phyloP scores from a whole-genome alignment of 53 echinoderm and acorn worm genomes.

The Astropecten irregularis region DNA sequence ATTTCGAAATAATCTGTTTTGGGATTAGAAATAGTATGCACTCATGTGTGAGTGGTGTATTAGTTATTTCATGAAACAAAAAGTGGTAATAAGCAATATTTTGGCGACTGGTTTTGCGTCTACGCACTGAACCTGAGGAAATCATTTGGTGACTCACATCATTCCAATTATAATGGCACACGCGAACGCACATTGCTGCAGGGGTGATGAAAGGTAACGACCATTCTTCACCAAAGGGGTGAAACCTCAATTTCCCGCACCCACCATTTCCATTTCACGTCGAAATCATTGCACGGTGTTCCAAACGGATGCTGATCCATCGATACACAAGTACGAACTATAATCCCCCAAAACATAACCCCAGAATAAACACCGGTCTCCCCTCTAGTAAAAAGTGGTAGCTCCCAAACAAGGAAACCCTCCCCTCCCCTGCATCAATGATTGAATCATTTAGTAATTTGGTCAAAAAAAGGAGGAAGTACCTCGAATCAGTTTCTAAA shows the following conservation, averaged over 20 bases:
- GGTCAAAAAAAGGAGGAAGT: constrained; percentile 34
- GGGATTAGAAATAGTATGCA: too few species aligned
- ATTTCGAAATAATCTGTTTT: too few species aligned
- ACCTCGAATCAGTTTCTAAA: background rate
- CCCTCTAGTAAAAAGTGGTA: constrained; percentile 16
- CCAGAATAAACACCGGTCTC: too few species aligned
- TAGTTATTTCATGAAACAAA: too few species aligned
- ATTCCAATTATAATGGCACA: constrained; percentile 27
- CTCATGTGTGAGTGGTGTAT: too few species aligned
- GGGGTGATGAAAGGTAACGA: constrained; percentile 23
- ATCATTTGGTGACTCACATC: constrained; percentile 39
- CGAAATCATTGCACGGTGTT: too few species aligned
- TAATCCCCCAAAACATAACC: too few species aligned
- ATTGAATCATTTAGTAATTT: background rate
- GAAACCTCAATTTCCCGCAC: background rate
- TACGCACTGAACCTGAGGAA: constrained; percentile 3
- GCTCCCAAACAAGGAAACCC: constrained; percentile 51
- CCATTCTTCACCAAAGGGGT: background rate
- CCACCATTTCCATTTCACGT: too few species aligned
- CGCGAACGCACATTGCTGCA: background rate
- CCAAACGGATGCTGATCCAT: too few species aligned
- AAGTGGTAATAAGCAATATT: too few species aligned
- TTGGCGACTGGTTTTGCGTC: too few species aligned
- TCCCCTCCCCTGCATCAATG: background rate
- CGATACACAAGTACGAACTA: too few species aligned